phyloP scores from a whole-genome alignment of 2,888 invertebrate species.

The Microplitis deprimator region DNA sequence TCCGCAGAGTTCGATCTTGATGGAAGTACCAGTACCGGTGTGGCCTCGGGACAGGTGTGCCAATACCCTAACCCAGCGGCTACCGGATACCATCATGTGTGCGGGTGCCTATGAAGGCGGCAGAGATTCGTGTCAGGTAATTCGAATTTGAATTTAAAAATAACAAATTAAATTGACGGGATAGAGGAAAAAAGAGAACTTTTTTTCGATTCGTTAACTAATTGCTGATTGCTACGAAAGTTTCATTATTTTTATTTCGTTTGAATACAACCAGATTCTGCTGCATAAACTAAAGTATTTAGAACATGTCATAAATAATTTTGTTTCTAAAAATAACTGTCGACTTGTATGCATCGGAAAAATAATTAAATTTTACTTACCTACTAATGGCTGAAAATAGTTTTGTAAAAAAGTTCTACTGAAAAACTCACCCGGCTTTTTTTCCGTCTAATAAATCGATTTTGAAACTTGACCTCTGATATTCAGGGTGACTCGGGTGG shows the following conservation, averaged over 20 bases:
- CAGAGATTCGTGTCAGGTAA: slow-evolving; percentile 87
- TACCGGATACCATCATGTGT: slow-evolving; percentile 81
- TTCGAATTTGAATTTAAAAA: slow-evolving; percentile 12
- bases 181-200: not conserved
- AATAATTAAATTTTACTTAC: no score
- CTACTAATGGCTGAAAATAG: no score
- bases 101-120: slow-evolving; percentile 85
- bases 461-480: not conserved
- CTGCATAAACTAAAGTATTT: no score
- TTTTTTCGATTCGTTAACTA: not conserved
- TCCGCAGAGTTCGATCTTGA: slow-evolving; percentile 77
- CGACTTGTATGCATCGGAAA: no score
- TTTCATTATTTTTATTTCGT: no score
- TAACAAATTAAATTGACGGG: not conserved
- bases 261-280: no score
- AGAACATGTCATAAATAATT: no score
- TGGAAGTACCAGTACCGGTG: slow-evolving; percentile 85
- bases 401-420: no score
- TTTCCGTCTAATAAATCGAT: no score
- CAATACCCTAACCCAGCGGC: slow-evolving; percentile 76
- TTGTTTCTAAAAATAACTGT: no score
- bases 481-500: slow-evolving; percentile 88
- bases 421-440: no score
- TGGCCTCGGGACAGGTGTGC: slow-evolving; percentile 81
- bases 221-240: not conserved